These are phyloP conservation scores for Lasius fuliginosus DNA, from an alignment of 2,888 invertebrate species.

Conservation along the genomic window DNA sequence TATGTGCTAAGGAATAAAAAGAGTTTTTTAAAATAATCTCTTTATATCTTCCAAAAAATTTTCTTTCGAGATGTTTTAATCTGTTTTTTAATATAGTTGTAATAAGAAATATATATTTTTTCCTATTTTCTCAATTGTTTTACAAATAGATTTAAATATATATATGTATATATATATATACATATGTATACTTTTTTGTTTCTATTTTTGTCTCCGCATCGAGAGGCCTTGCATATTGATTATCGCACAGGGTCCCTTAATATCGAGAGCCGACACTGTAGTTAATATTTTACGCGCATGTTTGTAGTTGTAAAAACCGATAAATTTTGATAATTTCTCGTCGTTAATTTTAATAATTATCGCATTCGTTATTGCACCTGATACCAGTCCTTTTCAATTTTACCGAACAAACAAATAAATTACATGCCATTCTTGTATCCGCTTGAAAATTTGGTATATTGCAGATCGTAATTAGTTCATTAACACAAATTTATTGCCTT, in stretches of 20 bases:
- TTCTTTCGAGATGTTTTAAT: background rate
- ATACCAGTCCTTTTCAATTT: constrained; percentile 38
- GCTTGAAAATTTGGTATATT: constrained; percentile 41
- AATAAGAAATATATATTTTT: background rate
- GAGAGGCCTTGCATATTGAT: background rate
- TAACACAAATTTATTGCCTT: constrained; percentile 46
- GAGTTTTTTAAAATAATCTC: background rate
- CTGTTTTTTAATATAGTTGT: background rate
- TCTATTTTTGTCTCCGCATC: no score
- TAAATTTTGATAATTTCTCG: constrained; percentile 36
- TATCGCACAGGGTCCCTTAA: background rate
- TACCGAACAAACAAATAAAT: constrained; percentile 50
- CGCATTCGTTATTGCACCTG: constrained; percentile 23
- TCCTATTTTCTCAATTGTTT: background rate
- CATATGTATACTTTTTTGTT: no score
- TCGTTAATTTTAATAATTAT: constrained; percentile 49
- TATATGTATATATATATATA: no score
- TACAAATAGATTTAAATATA: background rate
- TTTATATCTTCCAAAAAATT: background rate
- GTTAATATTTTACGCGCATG: background rate
- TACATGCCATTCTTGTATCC: constrained; percentile 16
- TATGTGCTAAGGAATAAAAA: background rate
- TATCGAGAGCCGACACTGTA: background rate
- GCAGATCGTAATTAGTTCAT: constrained; percentile 37
- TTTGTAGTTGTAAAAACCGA: constrained; percentile 6